Conservation (phyloP, 2,888 invertebrate genomes). For the Pharmacophagus antenor region DNA sequence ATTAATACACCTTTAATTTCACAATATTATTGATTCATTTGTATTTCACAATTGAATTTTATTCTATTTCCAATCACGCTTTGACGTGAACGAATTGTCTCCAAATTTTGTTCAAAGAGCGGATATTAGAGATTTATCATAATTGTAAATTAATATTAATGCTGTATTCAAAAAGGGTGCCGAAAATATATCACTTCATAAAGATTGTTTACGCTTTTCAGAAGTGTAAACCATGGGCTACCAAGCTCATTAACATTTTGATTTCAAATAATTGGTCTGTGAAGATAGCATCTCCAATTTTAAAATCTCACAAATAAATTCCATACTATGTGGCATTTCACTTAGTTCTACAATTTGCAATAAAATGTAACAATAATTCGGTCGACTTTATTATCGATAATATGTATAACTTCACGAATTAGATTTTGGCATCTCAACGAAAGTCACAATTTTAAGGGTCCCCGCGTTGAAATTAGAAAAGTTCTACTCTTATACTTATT, state of each 20-base stretch:
- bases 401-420: too few relatives aligned
- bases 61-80: slow-evolving; percentile 24
- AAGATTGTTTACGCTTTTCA: neutral
- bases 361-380: too few relatives aligned
- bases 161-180: slow-evolving; percentile 7
- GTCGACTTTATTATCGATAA: too few relatives aligned
- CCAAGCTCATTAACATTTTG: neutral
- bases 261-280: neutral
- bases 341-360: too few relatives aligned
- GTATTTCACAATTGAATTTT: slow-evolving; percentile 23
- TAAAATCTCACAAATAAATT: too few relatives aligned
- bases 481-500: too few relatives aligned
- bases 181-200: neutral
- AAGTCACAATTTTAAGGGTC: too few relatives aligned
- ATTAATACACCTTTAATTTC: slow-evolving; percentile 6
- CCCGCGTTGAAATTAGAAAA: too few relatives aligned
- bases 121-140: slow-evolving; percentile 24
- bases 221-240: neutral
- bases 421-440: too few relatives aligned
- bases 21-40: slow-evolving; percentile 17
- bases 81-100: slow-evolving; percentile 11
- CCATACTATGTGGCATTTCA: too few relatives aligned
- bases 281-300: too few relatives aligned
- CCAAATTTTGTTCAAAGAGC: slow-evolving; percentile 11
- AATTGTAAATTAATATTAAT: slow-evolving; percentile 17